Evolutionary conservation across 2,113 vertebrate species (phyloP), one percentile per base, ranked within the genome.

Genomic region (Amphiprion percula): DNA sequence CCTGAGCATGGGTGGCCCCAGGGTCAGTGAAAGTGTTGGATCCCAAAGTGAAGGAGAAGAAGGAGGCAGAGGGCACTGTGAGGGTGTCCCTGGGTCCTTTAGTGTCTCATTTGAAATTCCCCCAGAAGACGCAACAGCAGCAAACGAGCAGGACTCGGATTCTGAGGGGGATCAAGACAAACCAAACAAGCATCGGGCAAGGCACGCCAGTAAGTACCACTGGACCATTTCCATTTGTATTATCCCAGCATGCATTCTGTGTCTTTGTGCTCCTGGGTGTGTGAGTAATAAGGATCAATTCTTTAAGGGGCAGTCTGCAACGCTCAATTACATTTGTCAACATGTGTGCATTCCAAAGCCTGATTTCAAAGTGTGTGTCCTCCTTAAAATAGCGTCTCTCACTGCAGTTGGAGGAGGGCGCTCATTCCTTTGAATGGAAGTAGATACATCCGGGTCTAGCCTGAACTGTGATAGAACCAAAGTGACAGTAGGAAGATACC

Each of bases 181-280:
- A 95, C 97, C 97, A 82, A 96, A 94, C 94, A 99, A 97, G 93
- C 98, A 99, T 94, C 94, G 95, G 71, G 96, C 98, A 0, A 95
- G 90, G 77, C 97, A 99, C 90, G 95, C 98, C 86, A 96, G 98
- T 99, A 94, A 99, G 98, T 98, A 93, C 80, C 68, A 52, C 77
- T 74, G 54, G 46, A 41, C 49, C 16, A 21, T 23, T 83, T 71
- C 10, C 14, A 66, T 44, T 67, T 37, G 4, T 58, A 11, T 12
- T 41, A 11, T 58, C 7, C 10, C 58, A 0, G 15, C 71, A 16
- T 49, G 44, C 0, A n/a, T 68, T 53, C 2, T 59, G 9, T 52
- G 5, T 10, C 16, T 55, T 3, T 65, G 47, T 68, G 53, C 9
- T 16, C 41, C 4, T 28, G 21, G 0, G 26, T 17, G 24, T 58